Conservation (phyloP, 2,113 vertebrate genomes). For the Psephotus haematonotus region DNA sequence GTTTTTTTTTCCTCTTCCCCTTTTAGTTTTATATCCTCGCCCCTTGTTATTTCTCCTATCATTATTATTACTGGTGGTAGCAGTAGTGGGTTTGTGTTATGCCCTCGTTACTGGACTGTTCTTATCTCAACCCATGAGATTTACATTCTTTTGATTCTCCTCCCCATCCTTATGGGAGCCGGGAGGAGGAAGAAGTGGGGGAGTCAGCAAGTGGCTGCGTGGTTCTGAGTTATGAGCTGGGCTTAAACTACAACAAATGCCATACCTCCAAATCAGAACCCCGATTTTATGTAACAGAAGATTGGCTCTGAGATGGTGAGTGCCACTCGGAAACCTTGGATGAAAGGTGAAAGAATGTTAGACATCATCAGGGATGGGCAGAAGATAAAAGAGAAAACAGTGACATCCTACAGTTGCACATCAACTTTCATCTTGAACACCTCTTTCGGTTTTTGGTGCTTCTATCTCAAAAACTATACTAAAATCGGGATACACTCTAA, state of each 20-base stretch:
- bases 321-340: neutral
- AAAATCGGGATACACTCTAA: neutral
- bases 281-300: neutral
- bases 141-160: neutral
- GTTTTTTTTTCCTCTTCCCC: neutral
- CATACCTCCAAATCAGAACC: neutral
- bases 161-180: neutral
- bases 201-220: neutral
- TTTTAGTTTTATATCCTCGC: neutral
- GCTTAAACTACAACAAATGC: neutral
- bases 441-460: neutral
- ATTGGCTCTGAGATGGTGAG: neutral
- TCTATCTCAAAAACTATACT: neutral
- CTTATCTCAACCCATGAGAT: neutral
- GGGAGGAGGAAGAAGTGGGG: neutral
- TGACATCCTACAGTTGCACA: neutral
- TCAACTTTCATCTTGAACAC: neutral
- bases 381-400: neutral
- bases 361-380: neutral
- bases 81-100: neutral
- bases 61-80: neutral
- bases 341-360: neutral
- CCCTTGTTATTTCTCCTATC: neutral
- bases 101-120: neutral
- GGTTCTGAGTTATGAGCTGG: neutral